Conservation (phyloP, 2,888 invertebrate species). For the Drosophila gaucha region DNA sequence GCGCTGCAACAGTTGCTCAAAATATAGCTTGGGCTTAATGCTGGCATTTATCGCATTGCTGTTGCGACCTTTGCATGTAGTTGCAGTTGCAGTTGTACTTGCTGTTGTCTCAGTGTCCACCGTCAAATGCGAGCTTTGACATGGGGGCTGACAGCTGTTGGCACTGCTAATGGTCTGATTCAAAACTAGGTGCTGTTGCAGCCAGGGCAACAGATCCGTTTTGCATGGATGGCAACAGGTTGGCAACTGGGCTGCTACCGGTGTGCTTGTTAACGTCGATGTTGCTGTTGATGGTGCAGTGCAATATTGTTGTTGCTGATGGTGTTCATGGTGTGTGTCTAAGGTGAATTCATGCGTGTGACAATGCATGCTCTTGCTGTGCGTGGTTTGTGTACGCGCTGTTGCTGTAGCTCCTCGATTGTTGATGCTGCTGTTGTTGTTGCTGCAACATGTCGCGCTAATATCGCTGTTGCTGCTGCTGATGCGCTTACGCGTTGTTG, state of each 20-base stretch:
- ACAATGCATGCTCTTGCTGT: conserved; percentile 65
- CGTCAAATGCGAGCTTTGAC: conserved; percentile 74
- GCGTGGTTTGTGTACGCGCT: conserved; percentile 69
- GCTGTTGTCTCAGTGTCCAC: conserved; percentile 63
- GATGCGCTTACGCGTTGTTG: conserved; percentile 42
- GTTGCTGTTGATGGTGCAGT: conserved; percentile 37
- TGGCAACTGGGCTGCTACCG: conserved; percentile 14
- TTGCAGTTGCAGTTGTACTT: conserved; percentile 26
- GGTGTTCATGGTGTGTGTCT: conserved; percentile 68
- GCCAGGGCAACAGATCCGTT: conserved; percentile 84
- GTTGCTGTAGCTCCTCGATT: conserved; percentile 36
- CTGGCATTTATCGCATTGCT: conserved; percentile 65
- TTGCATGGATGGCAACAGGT: conserved; percentile 62
- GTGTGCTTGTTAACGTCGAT: conserved; percentile 11
- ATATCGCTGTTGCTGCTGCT: conserved; percentile 34
- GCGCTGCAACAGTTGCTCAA: conserved; percentile 73
- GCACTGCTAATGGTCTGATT: conserved; percentile 77
- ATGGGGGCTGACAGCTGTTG: conserved; percentile 65
- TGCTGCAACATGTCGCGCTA: conserved; percentile 38
- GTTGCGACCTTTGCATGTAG: conserved; percentile 54
- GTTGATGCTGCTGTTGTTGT: conserved; percentile 22
- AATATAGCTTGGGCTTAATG: conserved; percentile 71
- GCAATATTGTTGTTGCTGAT: conserved; percentile 33
- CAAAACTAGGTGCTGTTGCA: conserved; percentile 84
- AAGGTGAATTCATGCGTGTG: conserved; percentile 64